Conservation (phyloP, 2,888 invertebrate species). For the Tiphia femorata region DNA sequence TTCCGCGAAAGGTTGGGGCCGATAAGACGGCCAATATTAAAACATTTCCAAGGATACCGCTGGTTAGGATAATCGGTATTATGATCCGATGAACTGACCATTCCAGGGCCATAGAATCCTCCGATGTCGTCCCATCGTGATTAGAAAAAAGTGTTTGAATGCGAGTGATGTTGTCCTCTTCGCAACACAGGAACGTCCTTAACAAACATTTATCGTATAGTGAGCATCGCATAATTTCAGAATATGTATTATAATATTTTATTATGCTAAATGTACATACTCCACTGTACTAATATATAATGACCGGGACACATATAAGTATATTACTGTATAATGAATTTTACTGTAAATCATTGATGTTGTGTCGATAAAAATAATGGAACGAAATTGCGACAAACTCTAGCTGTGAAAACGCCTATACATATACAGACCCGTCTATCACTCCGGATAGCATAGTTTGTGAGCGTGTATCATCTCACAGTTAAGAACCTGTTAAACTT, state of each 20-base stretch:
- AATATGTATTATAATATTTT: constrained; percentile 19
- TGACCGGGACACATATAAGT: neutral
- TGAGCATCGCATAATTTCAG: no score
- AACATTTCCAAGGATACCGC: constrained; percentile 32
- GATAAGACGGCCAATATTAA: constrained; percentile 31
- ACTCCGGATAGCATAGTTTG: constrained; percentile 34
- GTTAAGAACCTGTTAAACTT: constrained; percentile 2
- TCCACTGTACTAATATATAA: neutral
- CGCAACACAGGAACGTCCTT: constrained; percentile 36
- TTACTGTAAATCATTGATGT: neutral
- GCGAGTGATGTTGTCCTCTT: constrained; percentile 23
- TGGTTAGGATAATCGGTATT: constrained; percentile 27
- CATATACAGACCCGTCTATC: constrained; percentile 32
- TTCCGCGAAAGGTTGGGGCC: constrained; percentile 31
- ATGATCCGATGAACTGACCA: constrained; percentile 23
- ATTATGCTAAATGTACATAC: neutral
- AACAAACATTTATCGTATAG: no score
- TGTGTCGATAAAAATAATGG: neutral
- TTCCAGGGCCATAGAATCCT: constrained; percentile 7
- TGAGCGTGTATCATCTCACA: no score
- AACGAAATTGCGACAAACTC: neutral
- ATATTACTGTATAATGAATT: neutral
- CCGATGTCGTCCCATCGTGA: neutral
- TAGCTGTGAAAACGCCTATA: no score
- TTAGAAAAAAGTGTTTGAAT: no score